Percentiles rank a stretch among this genome's conserved stretches.
phyloP scores from a whole-genome alignment of 2,797 vertebrate species.

The Sternarchorhynchus goeldii region DNA sequence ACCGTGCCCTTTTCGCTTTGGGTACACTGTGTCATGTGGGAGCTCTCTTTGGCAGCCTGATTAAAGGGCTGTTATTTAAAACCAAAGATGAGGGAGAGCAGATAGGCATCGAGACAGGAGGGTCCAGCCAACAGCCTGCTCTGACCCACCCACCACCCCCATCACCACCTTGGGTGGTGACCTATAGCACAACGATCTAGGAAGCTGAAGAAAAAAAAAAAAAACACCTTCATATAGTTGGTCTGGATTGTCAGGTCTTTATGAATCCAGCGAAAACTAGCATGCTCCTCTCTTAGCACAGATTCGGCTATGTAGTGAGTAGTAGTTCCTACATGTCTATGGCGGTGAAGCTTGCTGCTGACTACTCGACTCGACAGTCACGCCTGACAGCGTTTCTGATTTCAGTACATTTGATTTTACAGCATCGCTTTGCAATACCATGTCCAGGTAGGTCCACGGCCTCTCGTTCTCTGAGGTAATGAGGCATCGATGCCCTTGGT shows the following conservation, averaged over 20 bases:
- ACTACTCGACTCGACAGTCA: neutral
- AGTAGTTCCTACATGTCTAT: slow-evolving; percentile 33
- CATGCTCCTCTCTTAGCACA: slow-evolving; percentile 3
- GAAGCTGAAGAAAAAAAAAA: no score
- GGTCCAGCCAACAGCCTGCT: no score
- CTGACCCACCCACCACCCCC: no score
- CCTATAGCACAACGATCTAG: no score
- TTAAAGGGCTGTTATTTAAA: neutral
- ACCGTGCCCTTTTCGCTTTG: neutral
- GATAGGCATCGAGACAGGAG: no score
- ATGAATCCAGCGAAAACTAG: neutral
- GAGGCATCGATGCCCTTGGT: slow-evolving; percentile 12
- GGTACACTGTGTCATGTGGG: neutral
- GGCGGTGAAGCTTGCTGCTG: neutral
- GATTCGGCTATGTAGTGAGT: neutral
- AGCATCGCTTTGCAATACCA: neutral
- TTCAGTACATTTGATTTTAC: no score
- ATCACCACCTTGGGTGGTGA: no score
- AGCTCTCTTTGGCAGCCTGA: no score
- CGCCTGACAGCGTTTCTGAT: slow-evolving; percentile 2
- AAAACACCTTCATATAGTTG: no score
- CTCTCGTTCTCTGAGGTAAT: neutral
- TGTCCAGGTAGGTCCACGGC: neutral
- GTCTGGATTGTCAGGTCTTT: no score
- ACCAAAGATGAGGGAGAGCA: no score